Percentiles rank a stretch among this genome's conserved stretches.
phyloP scores from a whole-genome alignment of 2,113 vertebrate species.

The Heteronetta atricapilla region DNA sequence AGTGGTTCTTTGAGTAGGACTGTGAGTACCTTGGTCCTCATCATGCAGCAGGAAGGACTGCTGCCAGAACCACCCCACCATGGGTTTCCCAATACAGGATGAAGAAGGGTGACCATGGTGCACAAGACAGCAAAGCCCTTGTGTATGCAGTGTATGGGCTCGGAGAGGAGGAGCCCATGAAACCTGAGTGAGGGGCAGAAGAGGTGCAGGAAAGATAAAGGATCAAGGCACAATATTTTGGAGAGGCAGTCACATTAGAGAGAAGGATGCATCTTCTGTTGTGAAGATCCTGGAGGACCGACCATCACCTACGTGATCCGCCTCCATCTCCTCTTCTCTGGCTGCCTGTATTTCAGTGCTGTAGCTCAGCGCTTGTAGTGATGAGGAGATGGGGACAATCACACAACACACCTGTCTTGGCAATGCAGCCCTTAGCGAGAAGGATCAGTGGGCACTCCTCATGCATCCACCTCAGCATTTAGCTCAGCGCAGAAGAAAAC shows the following conservation, averaged over 20 bases:
- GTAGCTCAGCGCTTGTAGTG: background rate
- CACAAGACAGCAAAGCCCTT: accelerated
- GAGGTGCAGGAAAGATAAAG: background rate
- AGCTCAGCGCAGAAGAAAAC: background rate
- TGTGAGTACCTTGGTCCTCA: accelerated
- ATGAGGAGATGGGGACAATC: background rate
- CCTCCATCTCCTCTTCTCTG: background rate
- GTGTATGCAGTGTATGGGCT: accelerated
- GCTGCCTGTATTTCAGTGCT: background rate
- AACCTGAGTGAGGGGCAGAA: accelerated
- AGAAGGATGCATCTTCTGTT: background rate
- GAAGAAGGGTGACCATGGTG: background rate
- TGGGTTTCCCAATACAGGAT: background rate
- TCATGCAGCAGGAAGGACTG: background rate
- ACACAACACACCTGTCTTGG: background rate
- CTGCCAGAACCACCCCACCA: background rate
- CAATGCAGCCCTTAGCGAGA: background rate
- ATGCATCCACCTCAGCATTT: background rate
- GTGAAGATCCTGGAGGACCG: background rate
- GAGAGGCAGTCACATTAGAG: accelerated
- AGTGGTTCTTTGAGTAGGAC: background rate
- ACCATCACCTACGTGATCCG: background rate
- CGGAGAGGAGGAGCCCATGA: background rate
- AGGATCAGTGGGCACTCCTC: background rate
- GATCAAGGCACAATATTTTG: no score